Base-by-base conservation (phyloP, 2,888 invertebrate genomes). In the Seira ritae region DNA sequence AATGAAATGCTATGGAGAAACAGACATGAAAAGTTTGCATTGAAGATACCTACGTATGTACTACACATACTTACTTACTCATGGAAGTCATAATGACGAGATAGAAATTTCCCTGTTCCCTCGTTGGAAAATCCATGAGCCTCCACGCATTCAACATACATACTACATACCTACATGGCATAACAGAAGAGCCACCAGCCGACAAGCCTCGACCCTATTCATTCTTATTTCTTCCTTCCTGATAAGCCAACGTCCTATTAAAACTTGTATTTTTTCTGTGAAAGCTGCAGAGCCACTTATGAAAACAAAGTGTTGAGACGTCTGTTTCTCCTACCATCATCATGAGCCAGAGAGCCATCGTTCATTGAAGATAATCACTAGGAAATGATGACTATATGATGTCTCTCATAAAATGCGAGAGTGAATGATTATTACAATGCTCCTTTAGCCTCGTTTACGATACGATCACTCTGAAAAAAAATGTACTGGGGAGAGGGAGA, bases 361-460 rank as follows among this genome's bases (percentile, higher is more conserved):
- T 62, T 62, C 62, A 62, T 62, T 62, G 62, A 20, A 19, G 20
- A 62, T 62, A 62, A 62, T 62, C 62, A 62, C 62, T 62, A 20
- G 62, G 62, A 55, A 70, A 71, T 67, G 66, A 79, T 83, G 75
- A 70, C 69, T 78, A 55, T 71, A 73, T 80, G 79, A 71, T 72
- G 72, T 83, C 66, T 24, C 66, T 65, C 83, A 83, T 78, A 83
- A 78, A 83, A 77, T 77, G 73, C 77, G 78, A 83, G 78, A 83
- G 66, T 70, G 62, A 72, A 83, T 74, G 50, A 78, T 83, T 83
- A 78, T 62, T 20, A 62, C 42, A 20, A 62, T 74, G 65, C 37
- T 66, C 50, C 78, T 22, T 83, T 78, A 74, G 67, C 65, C 78
- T 78, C 73, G 69, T 68, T 70, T 71, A 24, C 46, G 82, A 83